Conservation (phyloP, 2,113 vertebrate species). For the Chamaetylas fuelleborni region DNA sequence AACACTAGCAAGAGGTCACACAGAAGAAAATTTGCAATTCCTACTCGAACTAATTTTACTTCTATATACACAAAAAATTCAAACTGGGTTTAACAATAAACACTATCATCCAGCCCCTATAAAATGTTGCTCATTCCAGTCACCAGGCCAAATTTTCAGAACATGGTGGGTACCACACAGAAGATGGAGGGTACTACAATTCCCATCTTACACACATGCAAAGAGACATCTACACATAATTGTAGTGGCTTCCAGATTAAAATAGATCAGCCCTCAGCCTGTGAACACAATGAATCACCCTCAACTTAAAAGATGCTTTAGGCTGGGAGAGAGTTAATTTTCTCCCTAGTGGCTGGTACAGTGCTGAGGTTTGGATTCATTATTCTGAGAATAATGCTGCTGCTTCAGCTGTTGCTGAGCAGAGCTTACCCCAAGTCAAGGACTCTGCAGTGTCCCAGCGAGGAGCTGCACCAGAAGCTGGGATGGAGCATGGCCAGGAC, state of each 20-base stretch:
- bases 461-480: not conserved
- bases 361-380: not conserved
- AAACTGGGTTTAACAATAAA: not conserved
- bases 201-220: not conserved
- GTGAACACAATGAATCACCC: not conserved
- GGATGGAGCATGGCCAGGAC: not conserved
- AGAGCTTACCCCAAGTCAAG: not conserved
- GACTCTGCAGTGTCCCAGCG: not conserved
- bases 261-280: not conserved
- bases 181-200: not conserved
- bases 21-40: not conserved
- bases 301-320: not conserved
- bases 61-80: not conserved
- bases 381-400: not conserved
- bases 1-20: not conserved
- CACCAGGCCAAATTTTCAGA: not conserved
- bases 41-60: not conserved
- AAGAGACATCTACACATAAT: not conserved
- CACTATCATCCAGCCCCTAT: not conserved
- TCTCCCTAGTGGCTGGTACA: not conserved
- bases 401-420: not conserved
- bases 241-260: not conserved
- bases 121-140: not conserved
- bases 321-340: not conserved
- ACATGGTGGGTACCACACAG: not conserved